Conservation (phyloP, 2,113 vertebrate genomes). For the Cyphomyrus discorhynchus region DNA sequence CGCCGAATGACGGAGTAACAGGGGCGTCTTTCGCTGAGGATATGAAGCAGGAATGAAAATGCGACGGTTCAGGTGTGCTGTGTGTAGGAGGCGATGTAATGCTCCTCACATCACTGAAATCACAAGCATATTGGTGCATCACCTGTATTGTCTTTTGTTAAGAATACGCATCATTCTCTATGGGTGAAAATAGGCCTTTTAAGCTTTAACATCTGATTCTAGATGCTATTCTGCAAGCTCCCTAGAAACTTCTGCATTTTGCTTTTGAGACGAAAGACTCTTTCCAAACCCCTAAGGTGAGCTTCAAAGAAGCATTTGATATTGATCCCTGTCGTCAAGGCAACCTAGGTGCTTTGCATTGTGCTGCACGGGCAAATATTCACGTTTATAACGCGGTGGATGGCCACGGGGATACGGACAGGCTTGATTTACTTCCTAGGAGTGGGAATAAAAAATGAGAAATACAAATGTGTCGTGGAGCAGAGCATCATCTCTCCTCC, state of each 20-base stretch:
- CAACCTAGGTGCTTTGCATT: not conserved
- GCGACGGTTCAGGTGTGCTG: not conserved
- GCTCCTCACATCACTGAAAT: not conserved
- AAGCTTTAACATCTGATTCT: not conserved
- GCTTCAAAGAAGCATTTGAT: not conserved
- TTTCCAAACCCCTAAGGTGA: not conserved
- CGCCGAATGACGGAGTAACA: not conserved
- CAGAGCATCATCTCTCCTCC: constrained; percentile 35
- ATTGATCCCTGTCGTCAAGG: constrained; percentile 15
- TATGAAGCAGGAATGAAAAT: not conserved
- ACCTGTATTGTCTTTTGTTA: not conserved
- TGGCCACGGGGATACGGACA: not conserved
- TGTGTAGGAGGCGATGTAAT: not conserved
- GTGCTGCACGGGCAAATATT: not conserved
- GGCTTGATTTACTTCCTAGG: constrained; percentile 16
- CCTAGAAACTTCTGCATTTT: not conserved
- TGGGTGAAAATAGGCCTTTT: not conserved
- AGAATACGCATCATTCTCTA: not conserved
- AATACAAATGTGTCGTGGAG: constrained; percentile 12
- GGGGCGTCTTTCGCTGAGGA: not conserved
- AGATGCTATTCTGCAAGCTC: not conserved
- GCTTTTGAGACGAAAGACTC: not conserved
- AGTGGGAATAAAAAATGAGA: not conserved
- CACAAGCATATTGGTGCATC: not conserved
- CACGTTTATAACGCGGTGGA: not conserved